These are phyloP conservation scores for Rutilus rutilus DNA, from an alignment of 2,113 vertebrate species.

Conservation along the genomic window DNA sequence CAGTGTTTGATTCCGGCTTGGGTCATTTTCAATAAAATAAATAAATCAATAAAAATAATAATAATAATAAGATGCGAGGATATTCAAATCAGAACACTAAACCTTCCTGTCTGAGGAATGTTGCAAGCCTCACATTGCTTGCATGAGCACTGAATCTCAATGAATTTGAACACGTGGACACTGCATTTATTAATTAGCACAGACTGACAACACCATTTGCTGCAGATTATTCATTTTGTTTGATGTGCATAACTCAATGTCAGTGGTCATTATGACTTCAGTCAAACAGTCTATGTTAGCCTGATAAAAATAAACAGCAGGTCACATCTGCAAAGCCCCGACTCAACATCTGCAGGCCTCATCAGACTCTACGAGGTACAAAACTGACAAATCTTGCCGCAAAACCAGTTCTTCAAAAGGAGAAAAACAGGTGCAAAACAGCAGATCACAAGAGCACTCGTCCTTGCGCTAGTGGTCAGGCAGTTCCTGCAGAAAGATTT, in stretches of 20 bases:
- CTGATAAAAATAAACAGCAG: neutral
- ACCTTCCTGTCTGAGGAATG: neutral
- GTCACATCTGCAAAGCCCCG: neutral
- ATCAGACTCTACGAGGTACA: neutral
- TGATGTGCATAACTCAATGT: neutral
- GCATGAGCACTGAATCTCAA: neutral
- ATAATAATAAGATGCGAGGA: neutral
- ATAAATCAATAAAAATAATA: neutral
- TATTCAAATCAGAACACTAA: neutral
- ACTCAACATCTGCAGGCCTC: too few relatives aligned
- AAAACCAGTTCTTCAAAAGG: neutral
- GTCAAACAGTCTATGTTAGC: neutral
- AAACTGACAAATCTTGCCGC: neutral
- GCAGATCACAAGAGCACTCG: neutral
- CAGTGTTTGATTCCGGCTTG: neutral
- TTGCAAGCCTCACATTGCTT: neutral
- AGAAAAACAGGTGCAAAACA: constrained; percentile 13
- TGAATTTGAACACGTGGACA: neutral
- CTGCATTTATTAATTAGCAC: neutral
- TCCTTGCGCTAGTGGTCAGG: neutral
- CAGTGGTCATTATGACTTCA: neutral
- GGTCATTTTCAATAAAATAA: neutral
- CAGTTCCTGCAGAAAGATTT: neutral
- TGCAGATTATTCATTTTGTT: neutral
- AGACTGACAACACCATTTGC: neutral